Evolutionary conservation across 2,888 invertebrate species (phyloP).

Genomic region (Phyllotreta cruciferae): DNA sequence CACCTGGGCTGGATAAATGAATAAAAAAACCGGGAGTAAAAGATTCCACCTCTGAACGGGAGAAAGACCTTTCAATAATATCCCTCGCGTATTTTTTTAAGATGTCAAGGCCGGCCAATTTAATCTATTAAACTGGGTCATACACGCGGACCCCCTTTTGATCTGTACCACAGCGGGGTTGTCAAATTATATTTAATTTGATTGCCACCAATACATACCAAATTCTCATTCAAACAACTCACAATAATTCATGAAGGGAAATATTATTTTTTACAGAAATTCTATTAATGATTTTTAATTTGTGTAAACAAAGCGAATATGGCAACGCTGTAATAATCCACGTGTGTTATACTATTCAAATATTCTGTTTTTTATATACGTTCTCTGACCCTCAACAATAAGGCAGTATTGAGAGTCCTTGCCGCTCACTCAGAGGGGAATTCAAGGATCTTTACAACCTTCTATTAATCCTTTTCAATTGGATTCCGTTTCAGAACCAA

Average conservation of each 20-base stretch:
- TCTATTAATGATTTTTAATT: background rate
- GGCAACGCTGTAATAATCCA: slow-evolving; percentile 25
- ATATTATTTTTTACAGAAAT: background rate
- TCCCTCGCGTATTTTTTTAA: slow-evolving; percentile 32
- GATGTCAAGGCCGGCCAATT: slow-evolving; percentile 45
- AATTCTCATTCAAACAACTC: background rate
- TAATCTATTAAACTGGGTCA: slow-evolving; percentile 45
- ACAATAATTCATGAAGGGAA: background rate
- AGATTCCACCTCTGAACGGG: slow-evolving; percentile 16
- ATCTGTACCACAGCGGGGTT: slow-evolving; percentile 1
- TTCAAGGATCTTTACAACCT: slow-evolving; percentile 20
- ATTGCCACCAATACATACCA: background rate
- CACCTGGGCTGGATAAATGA: slow-evolving; percentile 31
- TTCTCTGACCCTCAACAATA: slow-evolving; percentile 25
- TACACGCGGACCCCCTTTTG: slow-evolving; percentile 14
- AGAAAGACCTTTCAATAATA: slow-evolving; percentile 18
- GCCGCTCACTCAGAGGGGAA: slow-evolving; percentile 1
- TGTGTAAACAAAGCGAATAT: background rate
- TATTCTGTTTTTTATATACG: slow-evolving; percentile 19
- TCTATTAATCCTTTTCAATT: slow-evolving; percentile 20
- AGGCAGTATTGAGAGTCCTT: slow-evolving; percentile 25
- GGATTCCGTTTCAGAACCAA: slow-evolving; percentile 17
- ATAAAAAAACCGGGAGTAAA: slow-evolving; percentile 22
- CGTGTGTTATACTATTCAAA: slow-evolving; percentile 35
- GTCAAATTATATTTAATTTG: slow-evolving; percentile 10